Evolutionary conservation across 2,797 vertebrate genomes (phyloP).

Genomic region (Chelonia mydas): DNA sequence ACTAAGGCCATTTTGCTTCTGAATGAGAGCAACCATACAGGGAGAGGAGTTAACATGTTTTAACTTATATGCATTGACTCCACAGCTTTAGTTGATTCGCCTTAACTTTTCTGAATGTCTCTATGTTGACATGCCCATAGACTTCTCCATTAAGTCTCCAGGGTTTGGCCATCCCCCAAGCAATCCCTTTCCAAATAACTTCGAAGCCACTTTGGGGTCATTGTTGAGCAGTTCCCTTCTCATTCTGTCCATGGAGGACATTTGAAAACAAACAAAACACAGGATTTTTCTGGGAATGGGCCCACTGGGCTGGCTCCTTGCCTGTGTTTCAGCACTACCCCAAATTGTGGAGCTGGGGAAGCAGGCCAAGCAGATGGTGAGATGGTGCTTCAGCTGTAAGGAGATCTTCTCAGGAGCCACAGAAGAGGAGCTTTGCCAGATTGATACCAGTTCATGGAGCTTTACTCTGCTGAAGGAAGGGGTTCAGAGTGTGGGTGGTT

Average conservation of each 20-base stretch:
- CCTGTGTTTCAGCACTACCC: not conserved
- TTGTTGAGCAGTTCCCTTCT: not conserved
- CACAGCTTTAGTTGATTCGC: not conserved
- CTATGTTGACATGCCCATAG: not conserved
- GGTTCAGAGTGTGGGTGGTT: not conserved
- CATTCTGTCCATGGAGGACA: not conserved
- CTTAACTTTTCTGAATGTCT: not conserved
- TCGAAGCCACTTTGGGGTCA: not conserved
- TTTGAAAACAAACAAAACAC: not conserved
- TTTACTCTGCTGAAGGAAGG: not conserved
- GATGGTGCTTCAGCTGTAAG: fast-evolving
- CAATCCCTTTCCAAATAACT: not conserved
- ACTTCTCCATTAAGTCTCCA: not conserved
- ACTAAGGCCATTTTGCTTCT: not conserved
- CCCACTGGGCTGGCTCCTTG: not conserved
- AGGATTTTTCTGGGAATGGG: not conserved
- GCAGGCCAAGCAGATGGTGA: not conserved
- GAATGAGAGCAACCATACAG: not conserved
- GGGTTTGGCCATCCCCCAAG: not conserved
- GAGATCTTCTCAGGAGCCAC: not conserved
- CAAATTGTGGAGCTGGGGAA: not conserved
- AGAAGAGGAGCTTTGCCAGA: not conserved
- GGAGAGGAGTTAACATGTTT: not conserved
- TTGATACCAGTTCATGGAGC: not conserved
- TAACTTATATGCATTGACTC: not conserved